These are phyloP conservation scores for Tricholaema leucomelas DNA, from an alignment of 2,113 vertebrate genomes.

Conservation along the genomic window DNA sequence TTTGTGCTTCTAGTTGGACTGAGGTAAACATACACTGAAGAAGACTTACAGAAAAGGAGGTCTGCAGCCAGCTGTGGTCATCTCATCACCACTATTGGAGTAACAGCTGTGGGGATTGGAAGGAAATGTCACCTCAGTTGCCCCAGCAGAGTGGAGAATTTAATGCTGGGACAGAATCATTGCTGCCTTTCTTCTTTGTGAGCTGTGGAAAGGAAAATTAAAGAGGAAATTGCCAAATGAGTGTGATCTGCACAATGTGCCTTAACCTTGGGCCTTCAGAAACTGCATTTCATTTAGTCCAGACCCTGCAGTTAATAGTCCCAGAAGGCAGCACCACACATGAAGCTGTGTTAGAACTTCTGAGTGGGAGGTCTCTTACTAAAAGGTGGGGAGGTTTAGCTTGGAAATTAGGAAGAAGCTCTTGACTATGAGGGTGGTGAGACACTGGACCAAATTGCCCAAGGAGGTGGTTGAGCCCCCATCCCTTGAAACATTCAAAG, in stretches of 20 bases:
- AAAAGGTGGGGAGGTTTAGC: background rate
- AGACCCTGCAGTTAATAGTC: too few relatives aligned
- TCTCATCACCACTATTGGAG: background rate
- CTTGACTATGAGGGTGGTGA: too few relatives aligned
- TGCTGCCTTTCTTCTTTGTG: background rate
- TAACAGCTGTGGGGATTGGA: background rate
- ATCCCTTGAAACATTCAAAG: too few relatives aligned
- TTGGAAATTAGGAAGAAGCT: too few relatives aligned
- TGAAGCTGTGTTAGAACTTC: too few relatives aligned
- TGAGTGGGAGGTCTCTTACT: background rate
- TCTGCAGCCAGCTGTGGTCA: background rate
- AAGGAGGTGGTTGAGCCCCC: too few relatives aligned
- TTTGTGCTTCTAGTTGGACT: background rate
- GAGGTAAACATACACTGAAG: background rate
- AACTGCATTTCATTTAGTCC: background rate
- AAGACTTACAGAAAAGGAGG: background rate
- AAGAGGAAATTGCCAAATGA: background rate
- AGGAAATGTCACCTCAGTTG: background rate
- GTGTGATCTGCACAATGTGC: background rate
- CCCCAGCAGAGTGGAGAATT: background rate
- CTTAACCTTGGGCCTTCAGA: background rate
- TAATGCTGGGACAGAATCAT: too few relatives aligned
- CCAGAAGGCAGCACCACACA: too few relatives aligned
- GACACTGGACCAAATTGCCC: too few relatives aligned
- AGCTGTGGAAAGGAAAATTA: background rate